phyloP scores from a whole-genome alignment of 2,113 vertebrate species.

The Melospiza georgiana region DNA sequence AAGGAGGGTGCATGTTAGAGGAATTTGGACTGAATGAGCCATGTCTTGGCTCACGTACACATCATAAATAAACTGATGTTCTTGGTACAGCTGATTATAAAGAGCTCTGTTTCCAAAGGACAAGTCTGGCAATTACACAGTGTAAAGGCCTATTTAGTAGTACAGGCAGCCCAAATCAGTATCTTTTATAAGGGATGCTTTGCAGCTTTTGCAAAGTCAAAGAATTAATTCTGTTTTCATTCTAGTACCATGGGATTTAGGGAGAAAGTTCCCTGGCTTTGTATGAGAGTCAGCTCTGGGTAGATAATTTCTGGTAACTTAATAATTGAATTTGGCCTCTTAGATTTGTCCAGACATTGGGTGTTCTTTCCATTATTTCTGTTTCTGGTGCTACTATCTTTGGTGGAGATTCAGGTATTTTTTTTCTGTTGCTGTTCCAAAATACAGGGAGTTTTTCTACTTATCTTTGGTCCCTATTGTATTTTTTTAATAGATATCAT shows the following conservation, averaged over 20 bases:
- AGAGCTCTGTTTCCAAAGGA: background rate
- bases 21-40: background rate
- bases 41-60: background rate
- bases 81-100: background rate
- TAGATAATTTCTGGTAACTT: background rate
- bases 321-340: background rate
- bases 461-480: background rate
- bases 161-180: background rate
- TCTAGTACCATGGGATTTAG: background rate
- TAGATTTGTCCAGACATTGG: background rate
- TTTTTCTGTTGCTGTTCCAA: background rate
- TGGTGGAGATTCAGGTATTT: background rate
- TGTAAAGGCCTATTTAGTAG: background rate
- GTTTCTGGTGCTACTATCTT: background rate
- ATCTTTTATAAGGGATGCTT: background rate
- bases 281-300: background rate
- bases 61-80: background rate
- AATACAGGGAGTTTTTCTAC: background rate
- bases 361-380: background rate
- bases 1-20: background rate
- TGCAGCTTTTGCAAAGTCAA: background rate
- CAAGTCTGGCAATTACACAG: background rate
- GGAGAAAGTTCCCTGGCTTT: background rate
- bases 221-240: background rate
- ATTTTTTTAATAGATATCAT: background rate